Conservation (phyloP, 2,797 vertebrate species). For the Cottoperca gobio region DNA sequence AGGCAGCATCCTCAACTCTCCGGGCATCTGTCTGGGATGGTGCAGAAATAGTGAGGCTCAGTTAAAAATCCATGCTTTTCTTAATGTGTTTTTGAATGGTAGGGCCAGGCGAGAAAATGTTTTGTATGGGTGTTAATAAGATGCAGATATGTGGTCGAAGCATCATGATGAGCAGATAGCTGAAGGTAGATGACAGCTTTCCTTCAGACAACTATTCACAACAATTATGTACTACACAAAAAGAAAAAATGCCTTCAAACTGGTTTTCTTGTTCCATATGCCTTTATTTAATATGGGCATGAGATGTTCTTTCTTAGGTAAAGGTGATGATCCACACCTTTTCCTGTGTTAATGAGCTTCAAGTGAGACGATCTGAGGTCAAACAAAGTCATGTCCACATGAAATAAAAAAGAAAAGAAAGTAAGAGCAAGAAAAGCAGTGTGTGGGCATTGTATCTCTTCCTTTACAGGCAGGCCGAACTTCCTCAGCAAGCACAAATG, state of each 20-base stretch:
- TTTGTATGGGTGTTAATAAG: neutral
- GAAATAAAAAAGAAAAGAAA: neutral
- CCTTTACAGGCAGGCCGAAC: slow-evolving; percentile 13
- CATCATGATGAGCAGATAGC: neutral
- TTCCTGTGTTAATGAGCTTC: neutral
- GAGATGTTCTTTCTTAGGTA: neutral
- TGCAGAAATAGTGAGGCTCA: slow-evolving; percentile 3
- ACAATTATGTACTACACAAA: neutral
- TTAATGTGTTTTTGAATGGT: slow-evolving; percentile 1
- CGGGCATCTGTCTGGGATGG: slow-evolving; percentile 20
- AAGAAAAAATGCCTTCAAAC: neutral
- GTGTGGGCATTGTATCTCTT: slow-evolving; percentile 37
- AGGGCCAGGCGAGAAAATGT: neutral
- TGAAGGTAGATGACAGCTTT: neutral
- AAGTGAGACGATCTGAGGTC: neutral
- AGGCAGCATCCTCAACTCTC: slow-evolving; percentile 31
- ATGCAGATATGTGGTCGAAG: neutral
- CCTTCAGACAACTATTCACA: neutral
- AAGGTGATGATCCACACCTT: slow-evolving; percentile 7
- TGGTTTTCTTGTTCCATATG: neutral
- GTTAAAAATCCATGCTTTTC: neutral
- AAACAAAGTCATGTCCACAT: neutral
- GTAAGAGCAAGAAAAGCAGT: neutral
- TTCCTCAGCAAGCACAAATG: slow-evolving; percentile 29
- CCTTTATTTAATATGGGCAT: neutral